Base-by-base conservation (phyloP, 2,113 vertebrate species). In the Baryphthengus martii region DNA sequence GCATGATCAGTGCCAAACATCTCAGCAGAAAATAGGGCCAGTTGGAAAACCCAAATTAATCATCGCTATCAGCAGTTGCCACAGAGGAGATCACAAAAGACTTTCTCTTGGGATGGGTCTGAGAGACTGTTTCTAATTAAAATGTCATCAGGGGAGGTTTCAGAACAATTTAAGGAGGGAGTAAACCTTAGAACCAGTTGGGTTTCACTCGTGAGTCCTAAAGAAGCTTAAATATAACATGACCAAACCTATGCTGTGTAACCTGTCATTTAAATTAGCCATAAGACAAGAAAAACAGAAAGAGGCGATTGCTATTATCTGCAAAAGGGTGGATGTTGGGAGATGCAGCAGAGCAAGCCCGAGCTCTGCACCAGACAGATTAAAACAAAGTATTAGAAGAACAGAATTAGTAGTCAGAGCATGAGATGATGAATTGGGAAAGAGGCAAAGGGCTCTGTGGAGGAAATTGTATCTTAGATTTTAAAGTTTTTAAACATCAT, bases 31-130 rank as follows among this genome's bases (percentile, higher is more conserved):
- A 96, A 90, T 39, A 93, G 63, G 95, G 88, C 82, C 85, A 88
- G 81, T 77, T 96, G 88, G 93, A 96, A 93, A 96, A 95, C 88
- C 49, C 82, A 83, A 91, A 96, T 96, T 93, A 96, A 96, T 96
- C 85, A 93, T 91, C 58, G 35, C 79, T 94, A 96, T 91, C 85
- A 91, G 93, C 85, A 89, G 17, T 44, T 93, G 63, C 82, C 85
- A 89, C 81, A 91, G 45, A 86, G 67, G 67, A 94, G 59, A 88
- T 82, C 93, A 67, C 59, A 85, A 7, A 7, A 92, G 89, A 82
- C 39, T 81, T 77, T 93, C 91, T 89, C 94, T 72, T 82, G 86
- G 84, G 91, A 93, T 75, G 35, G 78, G 49, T 90, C 63, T 40
- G 75, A 88, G 83, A 91, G 65, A 52, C 0, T 11, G 42, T 50